Evolutionary conservation across 2,113 vertebrate genomes (phyloP), one percentile per base, ranked within the genome.

Genomic region (Rana temporaria): DNA sequence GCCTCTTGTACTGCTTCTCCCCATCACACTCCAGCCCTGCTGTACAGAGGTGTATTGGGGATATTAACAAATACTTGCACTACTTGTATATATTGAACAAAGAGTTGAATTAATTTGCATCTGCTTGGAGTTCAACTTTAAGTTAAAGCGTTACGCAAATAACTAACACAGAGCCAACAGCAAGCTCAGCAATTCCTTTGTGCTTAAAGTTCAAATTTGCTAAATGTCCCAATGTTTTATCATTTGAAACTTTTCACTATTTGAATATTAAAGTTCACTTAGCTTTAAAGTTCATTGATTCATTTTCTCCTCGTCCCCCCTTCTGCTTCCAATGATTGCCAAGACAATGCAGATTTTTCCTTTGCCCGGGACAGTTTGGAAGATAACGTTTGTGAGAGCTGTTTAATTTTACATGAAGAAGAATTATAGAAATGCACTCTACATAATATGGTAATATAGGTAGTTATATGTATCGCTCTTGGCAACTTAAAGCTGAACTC

Each of bases 171-270:
- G 70, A 24, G 14, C 15, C 53, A 15, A 71, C 68, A 26, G 24
- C 22, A 26, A 14, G 18, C 14, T 32, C 60, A 20, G 20, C 34
- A 69, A 26, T 80, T 53, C 24, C 38, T 78, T 52, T 53, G 34
- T 30, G 38, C 30, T 74, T 82, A 82, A 81, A 82, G 79, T 72
- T 82, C 79, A 82, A 30, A 62, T 82, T 73, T 65, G 55, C 20
- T 56, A 79, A 38, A 68, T 24, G 53, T 65, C 52, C 38, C 18
- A 53, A 34, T 52, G 34, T 62, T 82, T 82, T 82, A 82, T 73
- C 60, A 82, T 74, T 56, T 56, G 22, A 42, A 82, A 65, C 79
- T 74, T 82, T 82, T 55, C 34, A 63, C 65, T 63, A 22, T 78
- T 53, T 64, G 75, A 78, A 65, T 78, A 78, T 78, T 76, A 62